phyloP scores from a whole-genome alignment of 2,113 vertebrate genomes.

The Saimiri boliviensis region DNA sequence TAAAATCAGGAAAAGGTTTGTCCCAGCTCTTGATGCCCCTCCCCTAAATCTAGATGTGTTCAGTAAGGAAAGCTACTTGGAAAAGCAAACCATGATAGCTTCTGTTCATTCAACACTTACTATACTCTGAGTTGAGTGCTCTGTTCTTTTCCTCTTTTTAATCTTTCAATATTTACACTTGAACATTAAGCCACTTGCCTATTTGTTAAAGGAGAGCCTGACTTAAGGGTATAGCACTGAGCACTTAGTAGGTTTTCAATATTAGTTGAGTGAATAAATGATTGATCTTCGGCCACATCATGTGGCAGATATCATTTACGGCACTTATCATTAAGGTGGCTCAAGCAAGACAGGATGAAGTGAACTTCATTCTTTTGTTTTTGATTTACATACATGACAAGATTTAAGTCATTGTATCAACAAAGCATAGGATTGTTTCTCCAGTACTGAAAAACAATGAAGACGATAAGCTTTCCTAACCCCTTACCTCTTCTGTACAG shows the following conservation, averaged over 20 bases:
- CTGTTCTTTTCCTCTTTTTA: not conserved
- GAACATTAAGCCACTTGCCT: not conserved
- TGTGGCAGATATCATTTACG: not conserved
- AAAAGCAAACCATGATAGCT: not conserved
- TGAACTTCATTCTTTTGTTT: not conserved
- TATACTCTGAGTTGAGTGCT: not conserved
- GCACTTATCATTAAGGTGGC: not conserved
- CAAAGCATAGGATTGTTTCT: not conserved
- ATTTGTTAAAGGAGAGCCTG: not conserved
- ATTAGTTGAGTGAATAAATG: not conserved
- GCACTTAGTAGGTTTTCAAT: not conserved
- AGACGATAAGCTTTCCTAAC: not conserved
- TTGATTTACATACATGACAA: not conserved
- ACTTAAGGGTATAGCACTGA: not conserved
- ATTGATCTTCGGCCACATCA: not conserved
- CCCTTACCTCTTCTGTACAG: not conserved
- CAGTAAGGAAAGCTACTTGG: not conserved
- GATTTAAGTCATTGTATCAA: not conserved
- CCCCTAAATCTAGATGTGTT: not conserved
- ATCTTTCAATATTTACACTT: not conserved
- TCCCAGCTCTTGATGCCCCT: not conserved
- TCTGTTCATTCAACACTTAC: not conserved
- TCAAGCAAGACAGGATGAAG: not conserved
- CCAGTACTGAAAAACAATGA: not conserved
- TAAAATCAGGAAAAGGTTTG: not conserved